Evolutionary conservation across 37 sponge, comb jelly and placozoan genomes (phyloP).

Genomic region (Geodia barretti): DNA sequence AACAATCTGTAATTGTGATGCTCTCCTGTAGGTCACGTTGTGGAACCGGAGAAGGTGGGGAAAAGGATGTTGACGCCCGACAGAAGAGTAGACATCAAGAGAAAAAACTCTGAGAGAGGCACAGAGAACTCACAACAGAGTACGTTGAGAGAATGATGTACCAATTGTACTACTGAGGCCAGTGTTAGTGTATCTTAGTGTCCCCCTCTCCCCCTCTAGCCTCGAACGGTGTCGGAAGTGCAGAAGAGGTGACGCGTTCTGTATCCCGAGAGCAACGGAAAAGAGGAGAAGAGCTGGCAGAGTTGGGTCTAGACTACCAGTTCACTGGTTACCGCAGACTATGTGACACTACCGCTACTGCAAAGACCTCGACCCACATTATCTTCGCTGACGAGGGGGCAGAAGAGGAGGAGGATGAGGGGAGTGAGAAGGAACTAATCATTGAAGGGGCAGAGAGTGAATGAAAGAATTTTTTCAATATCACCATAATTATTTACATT

Average conservation of each 20-base stretch:
- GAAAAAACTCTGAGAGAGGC: background rate
- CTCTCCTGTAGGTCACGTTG: constrained; percentile 45
- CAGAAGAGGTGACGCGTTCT: constrained; percentile 56
- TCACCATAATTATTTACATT: background rate
- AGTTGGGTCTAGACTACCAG: constrained; percentile 85
- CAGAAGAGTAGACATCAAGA: background rate
- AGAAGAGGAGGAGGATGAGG: background rate
- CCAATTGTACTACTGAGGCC: too few species aligned
- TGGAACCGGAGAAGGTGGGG: constrained; percentile 20
- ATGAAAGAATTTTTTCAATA: background rate
- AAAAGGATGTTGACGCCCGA: constrained; percentile 5
- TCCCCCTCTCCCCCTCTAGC: constrained; percentile 14
- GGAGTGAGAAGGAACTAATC: background rate
- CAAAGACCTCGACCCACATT: background rate
- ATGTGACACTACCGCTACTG: background rate
- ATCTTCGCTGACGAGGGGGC: background rate
- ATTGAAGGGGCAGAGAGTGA: background rate
- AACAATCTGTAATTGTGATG: too few species aligned
- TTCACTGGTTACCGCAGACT: constrained; percentile 79
- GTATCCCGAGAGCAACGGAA: constrained; percentile 61
- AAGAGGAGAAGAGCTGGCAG: constrained; percentile 51
- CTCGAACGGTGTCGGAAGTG: constrained; percentile 35
- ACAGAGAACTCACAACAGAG: constrained; percentile 37
- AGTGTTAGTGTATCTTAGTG: background rate
- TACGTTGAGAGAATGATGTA: too few species aligned